Evolutionary conservation across 1,140 invertebrate species (phyloP), one percentile per base, ranked within the genome.

Genomic region (Cryptotermes secundus): DNA sequence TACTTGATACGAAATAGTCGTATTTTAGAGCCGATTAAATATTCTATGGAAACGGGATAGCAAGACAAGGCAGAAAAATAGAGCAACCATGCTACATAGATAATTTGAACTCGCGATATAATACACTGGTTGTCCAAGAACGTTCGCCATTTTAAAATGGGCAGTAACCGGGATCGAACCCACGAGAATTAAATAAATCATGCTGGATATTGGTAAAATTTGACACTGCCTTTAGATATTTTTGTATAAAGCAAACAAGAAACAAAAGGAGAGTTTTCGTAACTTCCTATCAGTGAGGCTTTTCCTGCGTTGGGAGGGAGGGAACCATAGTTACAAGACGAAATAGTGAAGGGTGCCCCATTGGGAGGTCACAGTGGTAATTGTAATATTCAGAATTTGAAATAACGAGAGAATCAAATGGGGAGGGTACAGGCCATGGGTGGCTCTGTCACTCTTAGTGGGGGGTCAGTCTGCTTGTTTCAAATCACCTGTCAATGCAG

Each of bases 341-440:
- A 72, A 31, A 72, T 9, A 72, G 26, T 10, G n/a, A 72, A 72
- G 59, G 59, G 59, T 72, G 59, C 14, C 59, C 59, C 59, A 72
- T 72, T 31, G 59, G 59, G 59, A 31, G 59, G 59, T 72, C 59
- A 14, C 26, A 31, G 59, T 14, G 14, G 9, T n/a, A 31, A 72
- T 72, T 72, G 59, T 72, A 72, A 31, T 72, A 31, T 72, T 31
- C n/a, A 72, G 9, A 72, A 72, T 72, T 72, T 72, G 59, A 72
- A 72, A 72, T 72, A 72, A 72, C 31, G 31, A 72, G 4, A 14
- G n/a, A 72, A 72, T 31, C 26, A 72, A 72, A 72, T 72, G n/a
- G 59, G 59, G n/a, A 10, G 6, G n/a, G 19, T 0, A 26, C 59
- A 31, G 26, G 26, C 59, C 26, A n/a, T 16, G 59, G 59, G 59